Evolutionary conservation across 2,113 vertebrate genomes (phyloP), one percentile per base, ranked within the genome.

Genomic region (Speoplatyrhinus poulsoni): DNA sequence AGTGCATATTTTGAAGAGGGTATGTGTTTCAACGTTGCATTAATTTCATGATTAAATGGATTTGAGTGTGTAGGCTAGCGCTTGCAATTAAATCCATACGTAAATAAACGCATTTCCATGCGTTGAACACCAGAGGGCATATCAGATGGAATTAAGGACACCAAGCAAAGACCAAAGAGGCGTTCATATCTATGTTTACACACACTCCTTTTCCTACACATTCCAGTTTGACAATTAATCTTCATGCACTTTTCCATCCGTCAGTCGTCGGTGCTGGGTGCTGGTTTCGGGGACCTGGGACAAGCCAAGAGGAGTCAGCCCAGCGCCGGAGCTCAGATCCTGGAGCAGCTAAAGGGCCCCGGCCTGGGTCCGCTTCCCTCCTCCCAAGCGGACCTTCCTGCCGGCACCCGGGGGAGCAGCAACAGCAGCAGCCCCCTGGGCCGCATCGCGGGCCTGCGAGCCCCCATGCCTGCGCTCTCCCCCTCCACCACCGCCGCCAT

Each of bases 251-350:
- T 7, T 73, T 4, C 49, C 41, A 46, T 15, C 78, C 12, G 26
- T 10, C 71, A 99, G 97, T 96, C 96, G 67, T 95, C 96, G 46
- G 94, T 99, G 73, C 92, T 99, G 71, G 95, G 94, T 82, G 95
- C 96, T 87, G 95, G 95, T 65, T 98, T 99, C 85, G 95, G 95
- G 77, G 96, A 98, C 57, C 91, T 96, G 84, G 77, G 91, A 36
- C 95, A 92, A 69, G 90, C 89, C 67, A 90, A 91, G 65, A 83
- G 85, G 77, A 41, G 73, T 69, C 82, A 66, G 67, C 73, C 88
- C 41, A 91, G 81, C 1, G 81, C 95, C 58, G 95, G 93, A 67
- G 94, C 95, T 61, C 96, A 96, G 80, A 94, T 96, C 86, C 91
- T 98, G 77, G 95, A 99, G 69, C 96, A 96, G 26, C 83, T 96